Evolutionary conservation across 2,888 invertebrate genomes (phyloP).

Genomic region (Eurois occulta): DNA sequence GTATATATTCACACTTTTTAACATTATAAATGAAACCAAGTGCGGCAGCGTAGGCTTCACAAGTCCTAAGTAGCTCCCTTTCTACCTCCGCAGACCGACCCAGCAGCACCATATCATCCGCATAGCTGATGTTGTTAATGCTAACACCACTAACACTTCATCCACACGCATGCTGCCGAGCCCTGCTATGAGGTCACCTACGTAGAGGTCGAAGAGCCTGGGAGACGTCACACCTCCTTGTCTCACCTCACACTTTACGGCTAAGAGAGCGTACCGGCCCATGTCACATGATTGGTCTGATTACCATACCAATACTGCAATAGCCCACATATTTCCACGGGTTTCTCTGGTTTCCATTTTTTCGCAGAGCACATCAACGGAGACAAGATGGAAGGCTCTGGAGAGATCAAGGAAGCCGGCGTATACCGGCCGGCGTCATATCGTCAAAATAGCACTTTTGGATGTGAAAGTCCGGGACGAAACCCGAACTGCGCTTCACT

Average conservation of each 20-base stretch:
- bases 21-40: too few species aligned
- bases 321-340: neutral
- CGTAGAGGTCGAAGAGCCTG: neutral
- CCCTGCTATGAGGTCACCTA: neutral
- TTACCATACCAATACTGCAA: neutral
- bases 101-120: neutral
- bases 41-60: neutral
- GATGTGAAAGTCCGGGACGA: neutral
- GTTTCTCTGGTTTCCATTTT: neutral
- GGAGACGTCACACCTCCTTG: neutral
- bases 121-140: too few species aligned
- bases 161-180: neutral
- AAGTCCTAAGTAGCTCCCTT: neutral
- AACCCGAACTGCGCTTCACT: constrained; percentile 1
- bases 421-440: too few species aligned
- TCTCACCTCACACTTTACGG: too few species aligned
- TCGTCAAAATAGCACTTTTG: neutral
- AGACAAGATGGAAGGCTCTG: neutral
- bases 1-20: too few species aligned
- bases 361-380: neutral
- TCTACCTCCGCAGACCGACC: neutral
- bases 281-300: neutral
- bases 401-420: neutral
- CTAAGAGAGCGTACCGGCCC: too few species aligned
- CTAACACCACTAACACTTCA: too few species aligned